Conservation (phyloP, 1,140 invertebrate species). For the Carcinoscorpius rotundicauda region DNA sequence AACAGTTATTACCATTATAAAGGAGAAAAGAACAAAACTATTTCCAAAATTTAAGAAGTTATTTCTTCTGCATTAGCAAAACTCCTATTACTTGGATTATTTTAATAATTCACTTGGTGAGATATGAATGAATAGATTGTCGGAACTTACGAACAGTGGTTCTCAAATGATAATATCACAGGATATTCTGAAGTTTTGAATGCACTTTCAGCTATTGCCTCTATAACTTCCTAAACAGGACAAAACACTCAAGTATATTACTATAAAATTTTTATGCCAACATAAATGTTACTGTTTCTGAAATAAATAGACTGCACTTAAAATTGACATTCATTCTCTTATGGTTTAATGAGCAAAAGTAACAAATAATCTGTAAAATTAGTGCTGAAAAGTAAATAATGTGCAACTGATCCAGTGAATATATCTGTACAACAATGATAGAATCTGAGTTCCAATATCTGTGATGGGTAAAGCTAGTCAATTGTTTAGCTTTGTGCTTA, state of each 20-base stretch:
- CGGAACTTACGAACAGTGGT: conserved; percentile 57
- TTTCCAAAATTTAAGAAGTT: neutral
- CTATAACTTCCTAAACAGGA: conserved; percentile 47
- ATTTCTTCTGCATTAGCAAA: neutral
- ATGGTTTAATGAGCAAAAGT: neutral
- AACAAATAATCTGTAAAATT: neutral
- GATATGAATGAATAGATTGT: too few species aligned
- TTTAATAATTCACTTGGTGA: neutral
- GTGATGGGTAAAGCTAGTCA: too few species aligned
- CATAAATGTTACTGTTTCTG: neutral
- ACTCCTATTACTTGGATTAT: neutral
- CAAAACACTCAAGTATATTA: neutral
- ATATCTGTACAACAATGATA: too few species aligned
- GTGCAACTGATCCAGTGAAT: neutral
- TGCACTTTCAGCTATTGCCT: conserved; percentile 92
- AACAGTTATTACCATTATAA: neutral
- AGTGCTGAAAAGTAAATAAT: neutral
- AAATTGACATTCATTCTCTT: neutral
- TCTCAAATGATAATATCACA: conserved; percentile 93
- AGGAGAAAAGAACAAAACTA: neutral
- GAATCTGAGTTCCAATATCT: too few species aligned
- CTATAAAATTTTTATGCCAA: neutral
- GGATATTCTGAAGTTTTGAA: conserved; percentile 97
- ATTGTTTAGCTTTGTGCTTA: too few species aligned
- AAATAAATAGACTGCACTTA: neutral